Conservation (phyloP, 2,888 invertebrate species). For the Cryptocephalus moraei region DNA sequence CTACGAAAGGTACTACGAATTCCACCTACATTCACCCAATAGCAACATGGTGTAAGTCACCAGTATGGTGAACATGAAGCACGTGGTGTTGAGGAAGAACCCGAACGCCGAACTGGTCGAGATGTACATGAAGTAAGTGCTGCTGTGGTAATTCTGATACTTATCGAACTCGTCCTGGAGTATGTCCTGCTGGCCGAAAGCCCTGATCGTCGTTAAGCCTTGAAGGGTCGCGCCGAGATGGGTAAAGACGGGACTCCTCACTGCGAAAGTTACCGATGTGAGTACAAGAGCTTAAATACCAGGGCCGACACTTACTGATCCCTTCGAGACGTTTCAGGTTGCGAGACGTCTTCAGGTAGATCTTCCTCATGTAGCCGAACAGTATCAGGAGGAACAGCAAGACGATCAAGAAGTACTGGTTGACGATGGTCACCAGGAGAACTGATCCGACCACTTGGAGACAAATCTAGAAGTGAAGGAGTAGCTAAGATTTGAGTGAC, state of each 20-base stretch:
- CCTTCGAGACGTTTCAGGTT: slow-evolving; percentile 62
- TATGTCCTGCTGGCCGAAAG: slow-evolving; percentile 65
- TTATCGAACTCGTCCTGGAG: slow-evolving; percentile 65
- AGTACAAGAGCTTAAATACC: no score
- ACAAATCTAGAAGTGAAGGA: slow-evolving; percentile 32
- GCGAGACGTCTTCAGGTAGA: slow-evolving; percentile 59
- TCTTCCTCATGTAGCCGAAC: slow-evolving; percentile 51
- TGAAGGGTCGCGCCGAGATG: slow-evolving; percentile 76
- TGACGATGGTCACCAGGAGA: slow-evolving; percentile 43
- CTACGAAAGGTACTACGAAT: no score
- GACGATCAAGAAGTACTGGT: slow-evolving; percentile 40
- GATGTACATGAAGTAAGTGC: slow-evolving; percentile 81
- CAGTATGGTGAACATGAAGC: neutral
- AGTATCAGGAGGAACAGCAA: slow-evolving; percentile 45
- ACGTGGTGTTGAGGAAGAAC: slow-evolving; percentile 52
- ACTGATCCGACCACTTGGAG: slow-evolving; percentile 41
- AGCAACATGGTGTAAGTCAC: slow-evolving; percentile 57
- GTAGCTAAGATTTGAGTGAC: no score
- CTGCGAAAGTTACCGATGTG: slow-evolving; percentile 39
- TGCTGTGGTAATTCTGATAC: slow-evolving; percentile 70
- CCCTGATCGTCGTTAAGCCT: slow-evolving; percentile 78
- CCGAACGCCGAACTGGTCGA: slow-evolving; percentile 77
- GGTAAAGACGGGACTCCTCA: slow-evolving; percentile 84
- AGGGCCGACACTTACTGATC: slow-evolving; percentile 45
- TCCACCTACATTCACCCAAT: slow-evolving; percentile 29